A percentile compares a stretch with the other conserved stretches of the same genome.
These are phyloP conservation scores for Mus pahari DNA, from an alignment of 2,113 vertebrate species.

Conservation along the genomic window DNA sequence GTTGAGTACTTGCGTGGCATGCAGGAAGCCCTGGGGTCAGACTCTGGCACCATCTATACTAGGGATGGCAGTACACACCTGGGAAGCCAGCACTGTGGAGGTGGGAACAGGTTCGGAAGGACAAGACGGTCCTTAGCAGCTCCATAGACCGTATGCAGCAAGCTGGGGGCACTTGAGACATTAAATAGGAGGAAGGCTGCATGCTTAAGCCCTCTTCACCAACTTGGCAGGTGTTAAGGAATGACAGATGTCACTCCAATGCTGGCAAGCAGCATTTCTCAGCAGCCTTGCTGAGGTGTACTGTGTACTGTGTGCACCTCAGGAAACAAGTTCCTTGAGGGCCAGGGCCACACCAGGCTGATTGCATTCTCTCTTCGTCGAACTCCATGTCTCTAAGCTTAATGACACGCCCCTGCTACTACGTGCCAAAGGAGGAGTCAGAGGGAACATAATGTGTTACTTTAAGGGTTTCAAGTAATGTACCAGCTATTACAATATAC, in stretches of 20 bases:
- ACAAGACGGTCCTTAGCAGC: background rate
- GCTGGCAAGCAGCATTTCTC: background rate
- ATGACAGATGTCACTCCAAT: background rate
- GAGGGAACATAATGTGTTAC: too few relatives aligned
- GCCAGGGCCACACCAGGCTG: too few relatives aligned
- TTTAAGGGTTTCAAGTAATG: background rate
- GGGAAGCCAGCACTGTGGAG: background rate
- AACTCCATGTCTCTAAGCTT: too few relatives aligned
- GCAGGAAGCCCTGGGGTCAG: background rate
- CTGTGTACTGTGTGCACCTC: too few relatives aligned
- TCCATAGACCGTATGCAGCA: background rate
- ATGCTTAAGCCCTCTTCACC: background rate
- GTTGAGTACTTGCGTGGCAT: too few relatives aligned
- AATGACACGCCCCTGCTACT: too few relatives aligned
- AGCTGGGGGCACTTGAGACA: background rate
- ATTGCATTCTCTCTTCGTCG: too few relatives aligned
- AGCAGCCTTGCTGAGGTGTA: background rate
- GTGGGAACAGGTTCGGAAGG: background rate
- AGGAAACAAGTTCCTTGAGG: too few relatives aligned
- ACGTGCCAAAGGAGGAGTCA: too few relatives aligned
- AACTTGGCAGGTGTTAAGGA: background rate
- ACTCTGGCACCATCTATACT: background rate
- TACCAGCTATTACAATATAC: too few relatives aligned
- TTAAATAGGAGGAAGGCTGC: background rate
- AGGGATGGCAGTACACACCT: background rate